Base-by-base conservation (phyloP, 2,113 vertebrate genomes). In the Saccopteryx bilineata region DNA sequence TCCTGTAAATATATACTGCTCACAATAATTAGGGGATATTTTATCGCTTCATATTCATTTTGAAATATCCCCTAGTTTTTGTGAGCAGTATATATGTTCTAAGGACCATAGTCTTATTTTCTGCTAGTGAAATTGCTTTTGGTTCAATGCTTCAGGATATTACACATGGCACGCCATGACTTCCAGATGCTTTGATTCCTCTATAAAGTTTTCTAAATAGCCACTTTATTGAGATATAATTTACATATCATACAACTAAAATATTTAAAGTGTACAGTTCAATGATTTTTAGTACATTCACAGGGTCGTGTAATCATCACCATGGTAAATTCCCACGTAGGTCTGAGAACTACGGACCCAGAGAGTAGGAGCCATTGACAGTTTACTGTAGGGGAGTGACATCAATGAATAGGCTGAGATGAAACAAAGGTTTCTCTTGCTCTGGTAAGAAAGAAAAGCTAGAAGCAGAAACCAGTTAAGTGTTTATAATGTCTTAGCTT, bases 171-270 rank as follows among this genome's bases (percentile, higher is more conserved):
- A 24, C 68, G 54, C 14, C 33, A 26, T 86, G 66, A 48, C n/a
- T 90, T 87, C 48, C 60, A 86, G 82, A 83, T 54, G 69, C 72
- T 75, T 92, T 90, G 33, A 80, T 39, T 89, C 12, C 33, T 58
- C 23, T 39, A 28, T 71, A 39, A 8, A n/a, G 69, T 63, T 81
- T 84, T 39, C 18, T 54, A 68, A 72, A 80, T 81, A 90, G 52
- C 58, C 78, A 19, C 31, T 60, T 74, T 61, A 78, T 46, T 87
- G 48, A 81, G 39, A 46, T 65, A 18, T 39, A 80, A 69, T 58
- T 79, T 69, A 66, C n/a, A 68, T 90, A 54, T 31, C 46, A 50
- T 68, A 56, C 5, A 75, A 54, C 61, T 90, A 21, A 61, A 31
- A 54, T 72, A 17, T 61, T 94, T 83, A 87, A 87, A 79, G 56